phyloP scores from a whole-genome alignment of 2,797 vertebrate genomes.

The Brachyrhaphis roseni region DNA sequence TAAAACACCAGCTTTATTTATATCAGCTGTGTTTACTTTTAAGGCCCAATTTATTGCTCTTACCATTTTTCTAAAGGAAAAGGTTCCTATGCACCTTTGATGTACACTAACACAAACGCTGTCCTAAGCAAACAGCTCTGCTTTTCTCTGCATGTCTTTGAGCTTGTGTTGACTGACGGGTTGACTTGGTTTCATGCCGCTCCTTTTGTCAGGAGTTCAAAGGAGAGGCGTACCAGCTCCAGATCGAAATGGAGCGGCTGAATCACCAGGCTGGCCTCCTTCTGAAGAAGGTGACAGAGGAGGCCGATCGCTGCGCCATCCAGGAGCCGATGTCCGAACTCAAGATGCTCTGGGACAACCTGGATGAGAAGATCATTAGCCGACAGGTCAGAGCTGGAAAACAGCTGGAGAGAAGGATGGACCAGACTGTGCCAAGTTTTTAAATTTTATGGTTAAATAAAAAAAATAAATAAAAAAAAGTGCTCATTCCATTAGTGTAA shows the following conservation, averaged over 20 bases:
- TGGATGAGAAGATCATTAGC: slow-evolving; percentile 93
- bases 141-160: slow-evolving; percentile 38
- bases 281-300: slow-evolving; percentile 91
- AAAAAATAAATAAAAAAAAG: too few species aligned
- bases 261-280: slow-evolving; percentile 94
- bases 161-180: slow-evolving; percentile 48
- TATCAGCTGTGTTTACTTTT: slow-evolving; percentile 59
- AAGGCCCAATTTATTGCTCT: slow-evolving; percentile 24
- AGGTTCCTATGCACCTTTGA: slow-evolving; percentile 43
- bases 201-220: slow-evolving; percentile 89
- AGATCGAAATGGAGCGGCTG: slow-evolving; percentile 98
- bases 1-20: slow-evolving; percentile 61
- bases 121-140: slow-evolving; percentile 18
- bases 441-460: not conserved
- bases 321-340: slow-evolving; percentile 94
- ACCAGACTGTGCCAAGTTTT: not conserved
- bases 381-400: slow-evolving; percentile 85
- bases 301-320: slow-evolving; percentile 87
- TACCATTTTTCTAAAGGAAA: slow-evolving; percentile 19
- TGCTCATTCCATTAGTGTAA: not conserved
- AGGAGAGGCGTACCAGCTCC: slow-evolving; percentile 93
- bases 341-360: slow-evolving; percentile 90
- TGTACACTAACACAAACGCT: slow-evolving; percentile 30
- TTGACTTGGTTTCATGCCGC: slow-evolving; percentile 15
- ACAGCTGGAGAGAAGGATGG: not conserved